Evolutionary conservation across 2,797 vertebrate genomes (phyloP).

Genomic region (Pitangus sulphuratus): DNA sequence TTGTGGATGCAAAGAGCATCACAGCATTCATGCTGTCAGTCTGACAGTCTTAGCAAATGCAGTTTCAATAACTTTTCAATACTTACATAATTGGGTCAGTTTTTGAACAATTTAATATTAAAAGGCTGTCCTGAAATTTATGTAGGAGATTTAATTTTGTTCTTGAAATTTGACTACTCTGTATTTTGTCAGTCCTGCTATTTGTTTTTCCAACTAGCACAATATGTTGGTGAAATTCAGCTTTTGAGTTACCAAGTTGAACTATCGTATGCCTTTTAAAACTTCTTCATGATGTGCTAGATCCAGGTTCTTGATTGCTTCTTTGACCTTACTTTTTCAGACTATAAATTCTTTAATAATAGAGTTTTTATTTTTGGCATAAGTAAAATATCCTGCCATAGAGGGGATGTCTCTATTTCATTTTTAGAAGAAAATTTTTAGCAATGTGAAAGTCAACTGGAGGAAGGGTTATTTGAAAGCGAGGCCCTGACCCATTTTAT

Average conservation of each 20-base stretch:
- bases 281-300: neutral
- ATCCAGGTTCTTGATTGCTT: neutral
- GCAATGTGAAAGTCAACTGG: neutral
- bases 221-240: neutral
- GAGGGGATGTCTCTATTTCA: neutral
- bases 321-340: neutral
- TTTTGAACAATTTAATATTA: neutral
- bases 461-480: neutral
- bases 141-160: neutral
- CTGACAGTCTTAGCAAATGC: neutral
- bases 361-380: neutral
- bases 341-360: neutral
- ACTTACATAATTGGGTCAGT: neutral
- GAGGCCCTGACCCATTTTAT: neutral
- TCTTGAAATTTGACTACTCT: neutral
- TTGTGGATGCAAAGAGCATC: neutral
- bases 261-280: neutral
- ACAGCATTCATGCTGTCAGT: neutral
- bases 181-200: neutral
- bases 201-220: neutral
- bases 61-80: neutral
- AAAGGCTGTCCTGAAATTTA: neutral
- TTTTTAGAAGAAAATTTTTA: neutral
- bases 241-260: neutral
- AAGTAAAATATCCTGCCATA: neutral